These are phyloP conservation scores for Aromia moschata DNA, from an alignment of 2,888 invertebrate species.

Conservation along the genomic window DNA sequence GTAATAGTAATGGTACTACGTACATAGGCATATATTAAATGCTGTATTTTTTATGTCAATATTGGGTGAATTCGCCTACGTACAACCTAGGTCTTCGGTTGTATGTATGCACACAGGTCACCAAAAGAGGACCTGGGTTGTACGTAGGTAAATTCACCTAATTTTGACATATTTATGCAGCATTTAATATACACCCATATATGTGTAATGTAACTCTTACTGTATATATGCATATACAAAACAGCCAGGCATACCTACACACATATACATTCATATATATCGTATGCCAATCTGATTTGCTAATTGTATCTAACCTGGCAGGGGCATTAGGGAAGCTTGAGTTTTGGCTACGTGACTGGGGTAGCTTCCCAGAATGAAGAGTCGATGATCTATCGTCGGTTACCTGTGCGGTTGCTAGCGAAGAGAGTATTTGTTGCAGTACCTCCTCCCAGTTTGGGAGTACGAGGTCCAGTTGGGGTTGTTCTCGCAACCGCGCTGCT, in stretches of 20 bases:
- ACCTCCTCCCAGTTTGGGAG: slow-evolving; percentile 59
- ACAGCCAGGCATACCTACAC: not conserved
- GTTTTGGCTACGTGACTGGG: slow-evolving; percentile 60
- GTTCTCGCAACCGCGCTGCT: slow-evolving; percentile 47
- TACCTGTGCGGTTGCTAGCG: slow-evolving; percentile 51
- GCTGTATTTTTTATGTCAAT: no score
- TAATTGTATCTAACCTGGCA: slow-evolving; percentile 50
- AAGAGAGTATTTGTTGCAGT: slow-evolving; percentile 50
- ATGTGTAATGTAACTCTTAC: no score
- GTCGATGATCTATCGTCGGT: slow-evolving; percentile 61
- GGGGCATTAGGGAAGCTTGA: slow-evolving; percentile 47
- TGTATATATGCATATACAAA: not conserved
- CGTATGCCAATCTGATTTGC: slow-evolving; percentile 48
- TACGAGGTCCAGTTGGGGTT: slow-evolving; percentile 64
- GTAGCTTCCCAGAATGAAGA: slow-evolving; percentile 61
- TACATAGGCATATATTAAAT: no score
- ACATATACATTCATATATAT: slow-evolving; percentile 20
- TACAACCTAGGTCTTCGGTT: no score
- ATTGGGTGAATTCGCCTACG: no score
- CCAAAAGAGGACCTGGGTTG: no score
- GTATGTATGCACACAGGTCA: no score
- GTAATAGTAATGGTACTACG: no score
- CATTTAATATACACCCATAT: no score
- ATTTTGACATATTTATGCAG: no score
- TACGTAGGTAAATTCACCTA: no score